Evolutionary conservation across 2,888 invertebrate genomes (phyloP).

Genomic region (Julus scandinavius): DNA sequence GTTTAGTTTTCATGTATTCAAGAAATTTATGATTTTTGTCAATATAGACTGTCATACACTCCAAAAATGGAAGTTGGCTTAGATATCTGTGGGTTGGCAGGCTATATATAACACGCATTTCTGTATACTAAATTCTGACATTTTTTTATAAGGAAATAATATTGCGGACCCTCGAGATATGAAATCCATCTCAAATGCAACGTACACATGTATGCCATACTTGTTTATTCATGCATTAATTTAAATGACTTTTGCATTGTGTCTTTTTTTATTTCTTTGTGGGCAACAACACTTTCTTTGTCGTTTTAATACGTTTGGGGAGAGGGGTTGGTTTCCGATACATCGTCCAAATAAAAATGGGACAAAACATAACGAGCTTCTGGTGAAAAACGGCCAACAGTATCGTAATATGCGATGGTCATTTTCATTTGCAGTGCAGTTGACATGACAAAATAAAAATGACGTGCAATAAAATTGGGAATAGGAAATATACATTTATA

Average conservation of each 20-base stretch:
- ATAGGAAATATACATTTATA: constrained; percentile 35
- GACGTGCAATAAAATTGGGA: constrained; percentile 16
- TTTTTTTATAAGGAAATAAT: not conserved
- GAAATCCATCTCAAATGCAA: not conserved
- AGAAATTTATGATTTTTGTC: not conserved
- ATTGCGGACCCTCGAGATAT: not conserved
- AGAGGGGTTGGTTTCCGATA: not conserved
- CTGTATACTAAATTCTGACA: not conserved
- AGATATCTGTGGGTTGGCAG: not conserved
- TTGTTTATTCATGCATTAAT: constrained; percentile 39
- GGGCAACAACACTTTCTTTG: constrained; percentile 1
- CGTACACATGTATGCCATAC: not conserved
- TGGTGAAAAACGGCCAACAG: not conserved
- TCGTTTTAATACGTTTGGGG: constrained; percentile 3
- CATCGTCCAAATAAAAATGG: not conserved
- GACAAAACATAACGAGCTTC: constrained; percentile 1
- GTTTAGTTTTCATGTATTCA: not conserved
- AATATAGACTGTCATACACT: not conserved
- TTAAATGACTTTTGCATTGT: constrained; percentile 17
- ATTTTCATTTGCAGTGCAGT: constrained; percentile 30
- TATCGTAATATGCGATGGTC: not conserved
- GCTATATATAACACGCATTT: not conserved
- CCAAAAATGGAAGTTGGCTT: not conserved
- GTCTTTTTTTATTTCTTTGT: constrained; percentile 13
- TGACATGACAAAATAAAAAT: constrained; percentile 3